Base-by-base conservation (phyloP, 2,113 vertebrate species). In the Archocentrus centrarchus region DNA sequence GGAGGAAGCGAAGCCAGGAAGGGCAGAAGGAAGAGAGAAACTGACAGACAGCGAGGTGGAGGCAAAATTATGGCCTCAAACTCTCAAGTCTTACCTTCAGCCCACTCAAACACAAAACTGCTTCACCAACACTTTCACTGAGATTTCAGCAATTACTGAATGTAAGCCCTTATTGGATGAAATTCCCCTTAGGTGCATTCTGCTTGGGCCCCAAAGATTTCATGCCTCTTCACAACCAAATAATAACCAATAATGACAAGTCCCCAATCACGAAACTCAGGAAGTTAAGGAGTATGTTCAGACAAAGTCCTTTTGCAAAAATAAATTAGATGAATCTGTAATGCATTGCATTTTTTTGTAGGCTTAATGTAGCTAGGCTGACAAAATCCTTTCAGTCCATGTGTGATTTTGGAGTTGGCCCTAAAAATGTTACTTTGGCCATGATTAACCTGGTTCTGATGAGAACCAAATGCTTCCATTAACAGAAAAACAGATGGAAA, bases 31-130 rank as follows among this genome's bases (percentile, higher is more conserved):
- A 80, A 75, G 79, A 66, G 15, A 63, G 64, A 62, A 81, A 63
- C 75, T 75, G 87, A 77, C 63, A 85, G 81, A 60, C 27, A 18
- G 63, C 15, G 18, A 61, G 18, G 59, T 41, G 85, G 37, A 50
- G 63, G 41, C 22, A 37, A 73, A 79, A 44, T 77, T 11, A 41
- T 20, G 24, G 84, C 63, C 70, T n/a, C 60, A 59, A 73, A 88
- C 77, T 78, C 66, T 80, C 57, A 47, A 39, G 84, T 70, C 59
- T 61, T 64, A 88, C 77, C 83, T 77, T 70, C 85, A 80, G 77
- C 85, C 55, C 84, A 82, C 84, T 78, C 85, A 57, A 24, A 85
- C 30, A 77, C 55, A 81, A 86, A 92, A 88, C 80, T 86, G 87
- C 87, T 68, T 82, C 84, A 75, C 44, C 18, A 8, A 86, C 88